These are phyloP conservation scores for Progne subis DNA, from an alignment of 2,113 vertebrate genomes.

Conservation along the genomic window DNA sequence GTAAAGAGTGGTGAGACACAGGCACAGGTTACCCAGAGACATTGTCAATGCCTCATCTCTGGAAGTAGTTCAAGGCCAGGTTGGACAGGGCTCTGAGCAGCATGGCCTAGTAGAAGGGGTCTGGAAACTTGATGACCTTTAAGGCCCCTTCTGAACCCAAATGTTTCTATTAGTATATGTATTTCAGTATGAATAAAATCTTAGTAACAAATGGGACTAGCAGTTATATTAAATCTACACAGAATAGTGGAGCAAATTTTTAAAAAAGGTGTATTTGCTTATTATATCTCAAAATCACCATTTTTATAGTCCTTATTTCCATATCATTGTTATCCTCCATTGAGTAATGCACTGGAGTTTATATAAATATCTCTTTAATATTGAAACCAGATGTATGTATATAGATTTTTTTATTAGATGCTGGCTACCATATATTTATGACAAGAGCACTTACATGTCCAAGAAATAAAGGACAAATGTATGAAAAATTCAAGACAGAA, in stretches of 20 bases:
- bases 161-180: background rate
- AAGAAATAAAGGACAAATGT: background rate
- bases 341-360: conserved; percentile 37
- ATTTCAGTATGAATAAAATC: background rate
- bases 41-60: background rate
- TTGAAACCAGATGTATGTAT: conserved; percentile 50
- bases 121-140: background rate
- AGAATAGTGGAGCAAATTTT: background rate
- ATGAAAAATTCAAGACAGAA: background rate
- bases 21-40: background rate
- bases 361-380: conserved; percentile 39
- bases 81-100: background rate
- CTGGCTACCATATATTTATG: background rate
- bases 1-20: background rate
- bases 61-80: background rate
- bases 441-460: background rate
- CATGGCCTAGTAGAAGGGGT: background rate
- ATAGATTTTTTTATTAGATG: conserved; percentile 58
- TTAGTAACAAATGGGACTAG: background rate
- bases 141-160: background rate
- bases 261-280: background rate
- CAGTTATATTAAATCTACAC: background rate
- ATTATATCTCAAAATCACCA: conserved; percentile 6
- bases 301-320: conserved; percentile 44
- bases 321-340: conserved; percentile 15